Evolutionary conservation across 1,140 invertebrate species (phyloP), one percentile per base, ranked within the genome.

Genomic region (Papilio polyxenes): DNA sequence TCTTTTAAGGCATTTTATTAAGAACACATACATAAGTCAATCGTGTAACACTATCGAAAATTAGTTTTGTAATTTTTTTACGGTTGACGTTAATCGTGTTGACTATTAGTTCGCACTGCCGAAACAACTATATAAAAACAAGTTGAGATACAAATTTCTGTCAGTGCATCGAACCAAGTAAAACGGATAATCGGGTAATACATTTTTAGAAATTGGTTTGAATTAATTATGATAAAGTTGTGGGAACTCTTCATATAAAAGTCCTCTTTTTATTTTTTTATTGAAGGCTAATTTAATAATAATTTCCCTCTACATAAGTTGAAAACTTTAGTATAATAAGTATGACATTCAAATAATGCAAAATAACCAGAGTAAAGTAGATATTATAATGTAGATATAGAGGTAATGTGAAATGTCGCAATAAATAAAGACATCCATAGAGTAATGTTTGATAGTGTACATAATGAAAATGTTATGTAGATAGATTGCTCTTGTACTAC

Each of bases 301-400:
- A 65, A 72, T 72, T 72, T 72, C 11, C 31, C 23, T 5, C 23
- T 31, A 65, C 62, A 37, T 65, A 31, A 65, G 20, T 59, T 11
- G 56, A 1, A 65, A 11, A 3, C 62, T 31, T 65, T 65, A 65
- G 62, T 31, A 13, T 65, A 31, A 31, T 31, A 65, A 65, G 62
- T 51, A 76, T 49, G 75, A 76, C 49, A 56, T 31, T 77, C 6
- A 77, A 77, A 77, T 56, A 53, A 77, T 51, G 49, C 69, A 72
- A 53, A 79, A 51, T 82, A 82, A 82, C 49, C 44, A 40, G 53
- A 82, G 53, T 49, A 82, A 56, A 62, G 74, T 83, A 80, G 82
- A 76, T 83, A 83, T 62, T 80, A 53, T 82, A 80, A 83, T 80
- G 53, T 80, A 83, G 72, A 48, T 31, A 75, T 75, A 75, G 44